Percentiles rank a stretch among this genome's conserved stretches.
Conservation (phyloP, 2,113 vertebrate species). For the Oreochromis niloticus region DNA sequence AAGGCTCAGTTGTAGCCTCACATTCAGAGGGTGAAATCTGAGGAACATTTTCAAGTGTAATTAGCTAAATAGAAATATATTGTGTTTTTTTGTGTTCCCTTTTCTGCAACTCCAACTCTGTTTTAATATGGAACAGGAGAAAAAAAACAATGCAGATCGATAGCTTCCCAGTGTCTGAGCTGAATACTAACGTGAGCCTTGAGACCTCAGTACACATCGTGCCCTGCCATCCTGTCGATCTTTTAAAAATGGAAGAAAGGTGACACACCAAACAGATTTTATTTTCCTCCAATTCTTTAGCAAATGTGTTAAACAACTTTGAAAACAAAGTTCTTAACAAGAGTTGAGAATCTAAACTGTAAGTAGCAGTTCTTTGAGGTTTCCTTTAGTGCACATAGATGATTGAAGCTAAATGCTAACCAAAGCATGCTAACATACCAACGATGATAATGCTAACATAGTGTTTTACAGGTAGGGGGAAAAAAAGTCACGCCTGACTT, state of each 20-base stretch:
- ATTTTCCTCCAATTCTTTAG: not conserved
- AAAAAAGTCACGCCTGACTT: not conserved
- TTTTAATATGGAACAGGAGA: not conserved
- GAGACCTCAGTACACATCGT: not conserved
- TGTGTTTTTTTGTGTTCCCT: not conserved
- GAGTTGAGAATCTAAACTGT: not conserved
- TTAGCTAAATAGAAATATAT: not conserved
- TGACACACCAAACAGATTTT: not conserved
- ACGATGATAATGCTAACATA: not conserved
- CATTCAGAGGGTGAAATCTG: not conserved
- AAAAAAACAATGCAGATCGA: not conserved
- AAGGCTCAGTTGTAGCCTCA: not conserved
- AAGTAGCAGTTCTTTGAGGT: not conserved
- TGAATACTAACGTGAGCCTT: not conserved
- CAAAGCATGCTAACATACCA: not conserved
- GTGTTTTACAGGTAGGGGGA: not conserved
- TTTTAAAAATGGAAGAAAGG: not conserved
- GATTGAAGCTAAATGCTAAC: not conserved
- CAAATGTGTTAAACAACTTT: not conserved
- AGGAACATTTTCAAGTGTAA: not conserved
- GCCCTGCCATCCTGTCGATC: not conserved
- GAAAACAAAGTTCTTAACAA: not conserved
- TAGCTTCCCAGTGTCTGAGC: not conserved
- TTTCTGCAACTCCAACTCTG: not conserved
- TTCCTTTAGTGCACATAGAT: not conserved